These are phyloP conservation scores for Trissoscelio sp. DNA, from an alignment of 2,888 invertebrate species.

Conservation along the genomic window DNA sequence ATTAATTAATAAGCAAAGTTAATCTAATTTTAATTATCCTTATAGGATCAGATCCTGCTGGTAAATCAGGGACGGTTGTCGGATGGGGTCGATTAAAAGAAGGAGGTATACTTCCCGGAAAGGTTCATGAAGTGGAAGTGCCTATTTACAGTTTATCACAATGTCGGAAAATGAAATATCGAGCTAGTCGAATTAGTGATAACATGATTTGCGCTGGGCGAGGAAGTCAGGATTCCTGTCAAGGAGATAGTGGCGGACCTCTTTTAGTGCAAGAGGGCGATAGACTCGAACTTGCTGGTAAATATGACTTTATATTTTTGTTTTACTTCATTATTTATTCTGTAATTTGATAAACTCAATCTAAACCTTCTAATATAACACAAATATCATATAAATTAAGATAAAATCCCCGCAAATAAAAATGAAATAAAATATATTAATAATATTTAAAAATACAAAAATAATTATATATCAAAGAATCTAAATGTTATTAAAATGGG, in stretches of 20 bases:
- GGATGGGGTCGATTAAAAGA: constrained; percentile 95
- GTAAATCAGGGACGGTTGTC: constrained; percentile 90
- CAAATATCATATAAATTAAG: too few relatives aligned
- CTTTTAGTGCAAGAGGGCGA: constrained; percentile 90
- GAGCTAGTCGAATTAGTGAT: constrained; percentile 91
- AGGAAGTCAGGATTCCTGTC: constrained; percentile 93
- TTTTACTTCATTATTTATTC: constrained; percentile 2
- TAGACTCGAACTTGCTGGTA: constrained; percentile 92
- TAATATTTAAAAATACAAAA: too few relatives aligned
- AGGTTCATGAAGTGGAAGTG: constrained; percentile 93
- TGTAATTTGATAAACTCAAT: not conserved
- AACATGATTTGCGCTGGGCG: constrained; percentile 95
- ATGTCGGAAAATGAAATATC: constrained; percentile 93
- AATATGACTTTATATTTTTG: constrained; percentile 75
- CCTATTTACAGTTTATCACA: constrained; percentile 92
- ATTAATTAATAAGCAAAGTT: not conserved
- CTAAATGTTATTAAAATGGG: too few relatives aligned
- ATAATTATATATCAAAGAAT: too few relatives aligned
- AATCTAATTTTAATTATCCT: not conserved
- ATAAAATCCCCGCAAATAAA: too few relatives aligned
- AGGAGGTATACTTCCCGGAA: constrained; percentile 90
- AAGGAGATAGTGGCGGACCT: constrained; percentile 95
- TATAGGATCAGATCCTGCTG: constrained; percentile 87
- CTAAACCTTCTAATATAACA: too few relatives aligned
- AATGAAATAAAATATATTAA: too few relatives aligned